Base-by-base conservation (phyloP, 2,888 invertebrate species). In the Pristionchus mayeri region DNA sequence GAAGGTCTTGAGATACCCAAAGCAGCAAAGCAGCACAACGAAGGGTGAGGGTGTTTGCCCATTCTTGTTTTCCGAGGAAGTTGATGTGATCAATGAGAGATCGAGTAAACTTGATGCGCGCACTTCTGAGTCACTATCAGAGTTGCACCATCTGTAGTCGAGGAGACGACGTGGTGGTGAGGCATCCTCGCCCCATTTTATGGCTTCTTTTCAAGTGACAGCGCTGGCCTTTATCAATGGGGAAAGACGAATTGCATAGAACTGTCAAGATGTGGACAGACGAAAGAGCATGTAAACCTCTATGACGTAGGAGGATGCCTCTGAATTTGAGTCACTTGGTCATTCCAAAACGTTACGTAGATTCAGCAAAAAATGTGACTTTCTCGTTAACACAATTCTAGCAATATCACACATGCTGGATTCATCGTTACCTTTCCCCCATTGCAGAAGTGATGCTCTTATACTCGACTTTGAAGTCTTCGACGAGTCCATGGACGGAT, bases 121-220 rank as follows among this genome's bases (percentile, higher is more conserved):
- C 27, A 18, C 24, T 6, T 21, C 34, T 63, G 63, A 63, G 18
- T 63, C 63, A 63, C 34, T 27, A 34, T 30, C 34, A 71, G n/a
- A n/a, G 71, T 71, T 71, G 71, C 71, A 71, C 71, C 40, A 44
- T 44, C 71, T 52, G 27, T 50, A 76, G 76, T 30, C 30, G 40
- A 71, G 44, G 44, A 24, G 37, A 16, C 71, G 37, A n/a, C 40
- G 40, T 2, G 9, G 2, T 44, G 40, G 37, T 71, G 21, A 40
- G 24, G 71, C 40, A 44, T 44, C 71, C 9, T 57, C 57, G 40
- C 40, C 34, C 57, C 57, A 9, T 63, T 63, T 63, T 63, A 63
- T 63, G 34, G 63, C 63, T n/a, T 60, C 44, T 34, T 76, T 71
- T 71, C 71, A 71, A 71, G 71, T 71, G 71, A 71, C 71, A 71